These are phyloP conservation scores for Ophraella communa DNA, from an alignment of 2,888 invertebrate species.

Conservation along the genomic window DNA sequence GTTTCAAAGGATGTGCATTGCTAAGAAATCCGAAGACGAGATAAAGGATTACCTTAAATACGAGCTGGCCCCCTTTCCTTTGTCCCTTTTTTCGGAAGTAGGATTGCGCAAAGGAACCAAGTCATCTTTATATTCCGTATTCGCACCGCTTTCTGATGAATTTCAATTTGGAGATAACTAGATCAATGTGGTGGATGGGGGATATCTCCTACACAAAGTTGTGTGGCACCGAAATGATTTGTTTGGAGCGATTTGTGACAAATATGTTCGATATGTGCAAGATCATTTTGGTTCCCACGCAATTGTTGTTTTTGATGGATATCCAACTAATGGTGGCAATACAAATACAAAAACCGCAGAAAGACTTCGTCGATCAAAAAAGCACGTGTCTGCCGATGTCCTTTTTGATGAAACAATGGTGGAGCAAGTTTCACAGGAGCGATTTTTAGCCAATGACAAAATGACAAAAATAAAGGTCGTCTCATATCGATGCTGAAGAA, in stretches of 20 bases:
- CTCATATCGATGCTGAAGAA: too few relatives aligned
- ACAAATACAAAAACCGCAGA: slow-evolving; percentile 29
- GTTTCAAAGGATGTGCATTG: slow-evolving; percentile 42
- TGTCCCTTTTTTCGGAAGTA: slow-evolving; percentile 33
- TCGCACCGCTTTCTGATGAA: slow-evolving; percentile 25
- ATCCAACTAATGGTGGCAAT: neutral
- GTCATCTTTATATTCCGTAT: slow-evolving; percentile 30
- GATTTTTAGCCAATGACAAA: neutral
- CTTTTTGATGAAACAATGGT: neutral
- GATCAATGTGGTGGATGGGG: slow-evolving; percentile 45
- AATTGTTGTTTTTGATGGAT: too few relatives aligned
- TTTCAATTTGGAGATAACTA: slow-evolving; percentile 30
- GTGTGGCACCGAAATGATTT: too few relatives aligned
- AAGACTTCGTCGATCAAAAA: slow-evolving; percentile 37
- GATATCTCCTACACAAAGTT: too few relatives aligned
- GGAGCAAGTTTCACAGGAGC: too few relatives aligned
- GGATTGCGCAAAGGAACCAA: slow-evolving; percentile 21
- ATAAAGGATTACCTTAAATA: slow-evolving; percentile 37
- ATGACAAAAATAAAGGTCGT: too few relatives aligned
- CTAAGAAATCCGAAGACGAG: slow-evolving; percentile 43
- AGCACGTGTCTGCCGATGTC: too few relatives aligned
- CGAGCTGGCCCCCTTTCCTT: too few relatives aligned
- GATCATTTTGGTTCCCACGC: too few relatives aligned
- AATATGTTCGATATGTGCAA: too few relatives aligned
- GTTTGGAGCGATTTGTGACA: slow-evolving; percentile 47